A percentile compares a stretch with the other conserved stretches of the same genome.
Conservation (phyloP, 1,140 invertebrate species). For the Meloidogyne floridensis region DNA sequence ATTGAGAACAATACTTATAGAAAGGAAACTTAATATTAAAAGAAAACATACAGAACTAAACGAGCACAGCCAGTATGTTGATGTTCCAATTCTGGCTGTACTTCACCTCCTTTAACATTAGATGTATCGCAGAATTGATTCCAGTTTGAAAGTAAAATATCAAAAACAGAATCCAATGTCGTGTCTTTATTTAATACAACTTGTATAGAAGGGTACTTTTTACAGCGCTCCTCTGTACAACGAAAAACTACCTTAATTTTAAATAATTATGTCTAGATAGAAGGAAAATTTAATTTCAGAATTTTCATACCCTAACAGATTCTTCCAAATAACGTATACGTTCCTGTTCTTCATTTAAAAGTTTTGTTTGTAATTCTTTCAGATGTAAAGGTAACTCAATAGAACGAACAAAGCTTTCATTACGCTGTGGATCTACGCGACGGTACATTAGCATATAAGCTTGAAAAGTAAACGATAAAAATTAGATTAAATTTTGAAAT, state of each 20-base stretch:
- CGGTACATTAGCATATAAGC: constrained; percentile 51
- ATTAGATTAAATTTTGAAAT: constrained; percentile 72
- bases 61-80: background rate
- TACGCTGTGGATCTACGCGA: constrained; percentile 41
- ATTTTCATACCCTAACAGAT: background rate
- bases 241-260: background rate
- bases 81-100: background rate
- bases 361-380: constrained; percentile 69
- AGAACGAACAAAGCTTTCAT: constrained; percentile 46
- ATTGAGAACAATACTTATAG: too few relatives aligned
- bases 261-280: background rate
- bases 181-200: background rate
- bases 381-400: constrained; percentile 50
- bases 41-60: background rate
- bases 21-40: background rate
- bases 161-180: constrained; percentile 14
- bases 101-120: constrained; percentile 7
- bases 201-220: background rate
- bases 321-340: constrained; percentile 68
- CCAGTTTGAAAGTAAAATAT: background rate
- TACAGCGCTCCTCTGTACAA: constrained; percentile 2
- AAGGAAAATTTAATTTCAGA: too few relatives aligned
- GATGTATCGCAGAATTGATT: too few relatives aligned
- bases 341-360: constrained; percentile 75
- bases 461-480: constrained; percentile 70